Conservation (phyloP, 2,888 invertebrate genomes). For the Drosophila recens region DNA sequence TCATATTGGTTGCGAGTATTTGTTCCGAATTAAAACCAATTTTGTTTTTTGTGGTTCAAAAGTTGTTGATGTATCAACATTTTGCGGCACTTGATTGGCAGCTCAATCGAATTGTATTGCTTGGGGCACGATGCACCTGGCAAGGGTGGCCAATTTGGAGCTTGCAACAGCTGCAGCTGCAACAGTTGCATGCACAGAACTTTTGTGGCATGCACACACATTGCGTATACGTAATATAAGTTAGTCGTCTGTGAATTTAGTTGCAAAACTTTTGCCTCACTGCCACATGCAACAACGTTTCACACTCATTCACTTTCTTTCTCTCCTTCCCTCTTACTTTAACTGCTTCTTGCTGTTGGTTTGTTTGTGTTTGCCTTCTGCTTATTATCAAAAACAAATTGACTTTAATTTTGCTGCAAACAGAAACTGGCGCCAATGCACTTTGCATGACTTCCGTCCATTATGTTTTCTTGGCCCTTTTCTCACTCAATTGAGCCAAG, state of each 20-base stretch:
- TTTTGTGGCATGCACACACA: slow-evolving; percentile 40
- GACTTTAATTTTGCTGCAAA: slow-evolving; percentile 62
- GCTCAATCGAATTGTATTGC: slow-evolving; percentile 15
- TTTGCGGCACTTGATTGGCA: slow-evolving; percentile 36
- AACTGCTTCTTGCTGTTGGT: not conserved
- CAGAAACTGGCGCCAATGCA: slow-evolving; percentile 50
- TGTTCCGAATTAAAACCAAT: slow-evolving; percentile 9
- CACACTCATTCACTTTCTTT: not conserved
- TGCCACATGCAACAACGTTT: slow-evolving; percentile 37
- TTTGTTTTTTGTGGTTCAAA: not conserved
- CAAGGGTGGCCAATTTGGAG: slow-evolving; percentile 12
- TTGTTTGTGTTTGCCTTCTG: slow-evolving; percentile 29
- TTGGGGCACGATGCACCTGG: slow-evolving; percentile 1
- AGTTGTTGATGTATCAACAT: not conserved
- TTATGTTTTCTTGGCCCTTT: slow-evolving; percentile 47
- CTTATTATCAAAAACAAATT: slow-evolving; percentile 73
- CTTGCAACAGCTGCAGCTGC: slow-evolving; percentile 19
- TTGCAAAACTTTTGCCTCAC: slow-evolving; percentile 35
- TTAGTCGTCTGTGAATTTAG: slow-evolving; percentile 31
- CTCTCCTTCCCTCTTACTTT: not conserved
- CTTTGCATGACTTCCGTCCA: slow-evolving; percentile 67
- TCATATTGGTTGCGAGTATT: slow-evolving; percentile 21
- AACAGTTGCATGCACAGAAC: slow-evolving; percentile 29
- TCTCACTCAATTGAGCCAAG: slow-evolving; percentile 14
- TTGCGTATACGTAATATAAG: slow-evolving; percentile 63